Conservation (phyloP, 1,140 invertebrate species). For the Coptotermes formosanus region DNA sequence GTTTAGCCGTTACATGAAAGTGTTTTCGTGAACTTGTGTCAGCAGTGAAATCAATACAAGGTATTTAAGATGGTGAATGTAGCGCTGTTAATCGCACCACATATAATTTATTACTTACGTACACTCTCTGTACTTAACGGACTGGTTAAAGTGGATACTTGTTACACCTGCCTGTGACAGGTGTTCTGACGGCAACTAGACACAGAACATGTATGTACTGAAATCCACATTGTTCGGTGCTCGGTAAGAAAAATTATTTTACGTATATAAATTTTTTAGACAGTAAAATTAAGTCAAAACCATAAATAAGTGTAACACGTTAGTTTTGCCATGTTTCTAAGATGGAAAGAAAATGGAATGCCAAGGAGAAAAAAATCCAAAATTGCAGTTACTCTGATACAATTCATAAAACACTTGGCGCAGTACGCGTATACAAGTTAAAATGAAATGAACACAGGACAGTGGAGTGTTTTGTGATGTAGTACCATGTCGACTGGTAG, state of each 20-base stretch:
- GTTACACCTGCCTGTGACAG: not conserved
- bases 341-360: no score
- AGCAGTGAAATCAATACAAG: not conserved
- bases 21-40: not conserved
- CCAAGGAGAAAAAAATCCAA: no score
- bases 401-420: no score
- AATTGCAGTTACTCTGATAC: no score
- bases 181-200: not conserved
- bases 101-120: not conserved
- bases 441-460: no score
- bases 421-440: no score
- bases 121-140: not conserved
- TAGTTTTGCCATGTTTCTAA: no score
- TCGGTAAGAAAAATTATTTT: not conserved
- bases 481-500: no score
- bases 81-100: not conserved
- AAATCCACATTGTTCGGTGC: not conserved
- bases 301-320: no score
- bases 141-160: not conserved
- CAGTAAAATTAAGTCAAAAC: no score
- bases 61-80: not conserved
- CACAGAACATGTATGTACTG: not conserved
- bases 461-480: no score
- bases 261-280: not conserved
- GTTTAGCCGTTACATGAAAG: not conserved